A percentile compares a stretch with the other conserved stretches of the same genome.
Evolutionary conservation across 2,888 invertebrate species (phyloP).

Genomic region (Polyommatus iphigenia): DNA sequence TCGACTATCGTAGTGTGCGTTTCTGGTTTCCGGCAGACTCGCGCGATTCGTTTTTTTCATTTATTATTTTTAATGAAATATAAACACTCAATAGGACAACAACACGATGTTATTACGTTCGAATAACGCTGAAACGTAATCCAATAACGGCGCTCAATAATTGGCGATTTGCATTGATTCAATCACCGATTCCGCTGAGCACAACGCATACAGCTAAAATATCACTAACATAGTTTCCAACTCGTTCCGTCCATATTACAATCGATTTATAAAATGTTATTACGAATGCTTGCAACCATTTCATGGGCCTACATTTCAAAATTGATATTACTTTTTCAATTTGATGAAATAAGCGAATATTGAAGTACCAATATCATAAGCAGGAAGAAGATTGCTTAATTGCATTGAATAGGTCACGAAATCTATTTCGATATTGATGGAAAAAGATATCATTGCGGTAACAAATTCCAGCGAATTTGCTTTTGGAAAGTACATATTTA

Average conservation of each 20-base stretch:
- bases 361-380: too few species aligned
- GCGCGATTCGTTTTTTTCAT: too few species aligned
- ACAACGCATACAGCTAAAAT: conserved; percentile 8
- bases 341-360: neutral
- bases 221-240: conserved; percentile 5
- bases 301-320: neutral
- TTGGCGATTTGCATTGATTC: neutral
- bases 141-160: neutral
- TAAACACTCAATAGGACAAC: neutral
- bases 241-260: neutral
- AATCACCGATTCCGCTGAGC: conserved; percentile 1
- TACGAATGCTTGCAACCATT: neutral
- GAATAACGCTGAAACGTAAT: neutral
- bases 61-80: neutral
- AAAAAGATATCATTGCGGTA: too few species aligned
- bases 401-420: neutral
- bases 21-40: neutral
- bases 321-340: neutral
- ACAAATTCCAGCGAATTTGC: too few species aligned
- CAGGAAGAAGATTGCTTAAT: neutral
- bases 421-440: too few species aligned
- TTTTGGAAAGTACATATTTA: too few species aligned
- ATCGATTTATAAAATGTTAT: neutral
- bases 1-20: neutral
- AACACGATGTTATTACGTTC: conserved; percentile 6